phyloP scores from a whole-genome alignment of 1,140 invertebrate species.

The Pygmarrhopalites habei region DNA sequence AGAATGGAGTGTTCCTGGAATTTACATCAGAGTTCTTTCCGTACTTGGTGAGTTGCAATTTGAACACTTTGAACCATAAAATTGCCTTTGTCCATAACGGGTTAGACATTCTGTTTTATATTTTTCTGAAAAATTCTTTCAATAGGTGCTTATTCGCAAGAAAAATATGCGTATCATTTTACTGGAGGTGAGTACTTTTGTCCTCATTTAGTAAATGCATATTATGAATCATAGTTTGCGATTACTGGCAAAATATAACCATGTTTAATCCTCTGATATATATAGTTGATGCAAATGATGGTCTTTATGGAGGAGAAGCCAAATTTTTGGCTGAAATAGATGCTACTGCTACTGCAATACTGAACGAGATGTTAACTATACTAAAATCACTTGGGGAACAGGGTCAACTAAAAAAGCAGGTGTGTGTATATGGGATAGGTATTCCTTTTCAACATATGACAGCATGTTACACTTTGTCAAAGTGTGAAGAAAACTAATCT shows the following conservation, averaged over 20 bases:
- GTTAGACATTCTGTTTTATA: no score
- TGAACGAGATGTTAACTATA: constrained; percentile 68
- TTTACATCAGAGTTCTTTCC: constrained; percentile 66
- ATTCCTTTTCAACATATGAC: neutral
- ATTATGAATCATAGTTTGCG: neutral
- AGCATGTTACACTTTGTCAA: neutral
- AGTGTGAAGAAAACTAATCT: no score
- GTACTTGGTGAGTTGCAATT: no score
- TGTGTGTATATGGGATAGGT: constrained; percentile 29
- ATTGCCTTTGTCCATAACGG: no score
- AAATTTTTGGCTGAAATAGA: constrained; percentile 77
- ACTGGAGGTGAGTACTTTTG: constrained; percentile 57
- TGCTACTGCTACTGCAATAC: constrained; percentile 64
- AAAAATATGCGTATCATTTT: constrained; percentile 72
- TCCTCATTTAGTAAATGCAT: neutral
- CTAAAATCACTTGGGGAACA: constrained; percentile 49
- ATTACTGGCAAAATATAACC: no score
- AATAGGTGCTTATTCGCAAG: constrained; percentile 64
- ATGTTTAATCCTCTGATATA: constrained; percentile 36
- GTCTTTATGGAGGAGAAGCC: constrained; percentile 79
- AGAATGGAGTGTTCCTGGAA: constrained; percentile 55
- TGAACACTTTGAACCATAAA: no score
- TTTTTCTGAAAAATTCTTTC: no score
- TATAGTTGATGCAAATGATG: constrained; percentile 86
- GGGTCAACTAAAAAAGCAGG: constrained; percentile 41